Base-by-base conservation (phyloP, 2,113 vertebrate genomes). In the Jaculus jaculus region DNA sequence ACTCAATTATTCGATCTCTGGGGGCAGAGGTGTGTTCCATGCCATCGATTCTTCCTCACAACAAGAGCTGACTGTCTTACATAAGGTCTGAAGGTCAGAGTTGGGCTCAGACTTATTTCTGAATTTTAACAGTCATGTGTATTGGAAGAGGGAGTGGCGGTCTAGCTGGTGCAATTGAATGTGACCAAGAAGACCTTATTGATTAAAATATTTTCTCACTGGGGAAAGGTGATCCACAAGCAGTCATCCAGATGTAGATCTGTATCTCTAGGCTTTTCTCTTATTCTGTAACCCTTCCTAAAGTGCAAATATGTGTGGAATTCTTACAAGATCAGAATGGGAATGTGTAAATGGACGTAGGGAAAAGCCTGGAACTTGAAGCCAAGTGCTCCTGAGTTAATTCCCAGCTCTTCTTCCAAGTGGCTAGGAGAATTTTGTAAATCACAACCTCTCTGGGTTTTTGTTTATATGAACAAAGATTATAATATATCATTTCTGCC, bases 371-470 rank as follows among this genome's bases (percentile, higher is more conserved):
- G 32, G 26, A 86, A 66, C 7, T 79, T 4, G 24, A 86, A 91
- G 15, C 39, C 30, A 83, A 51, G 32, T 30, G 10, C 6, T 84
- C n/a, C 68, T 17, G 7, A 81, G 90, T 81, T 17, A 88, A 60
- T 68, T 82, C 58, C 47, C 66, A 66, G n/a, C 21, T 72, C 30
- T 87, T 86, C 28, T 39, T 96, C 12, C 84, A 42, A 74, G n/a
- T n/a, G n/a, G n/a, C 61, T 26, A 42, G 32, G 92, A 39, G 92
- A 88, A 32, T 61, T 89, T 47, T 21, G n/a, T 32, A 71, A 88
- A 88, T 90, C 65, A 85, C 42, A 93, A 54, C 63, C 10, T 73
- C 5, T 63, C 66, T 78, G 47, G 58, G 51, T 92, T 90, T 90
- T 73, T 78, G 72, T 21, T 32, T 65, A 42, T 39, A 39, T 42